phyloP scores from a whole-genome alignment of 2,888 invertebrate genomes.

The Lepeophtheirus nordmannii region DNA sequence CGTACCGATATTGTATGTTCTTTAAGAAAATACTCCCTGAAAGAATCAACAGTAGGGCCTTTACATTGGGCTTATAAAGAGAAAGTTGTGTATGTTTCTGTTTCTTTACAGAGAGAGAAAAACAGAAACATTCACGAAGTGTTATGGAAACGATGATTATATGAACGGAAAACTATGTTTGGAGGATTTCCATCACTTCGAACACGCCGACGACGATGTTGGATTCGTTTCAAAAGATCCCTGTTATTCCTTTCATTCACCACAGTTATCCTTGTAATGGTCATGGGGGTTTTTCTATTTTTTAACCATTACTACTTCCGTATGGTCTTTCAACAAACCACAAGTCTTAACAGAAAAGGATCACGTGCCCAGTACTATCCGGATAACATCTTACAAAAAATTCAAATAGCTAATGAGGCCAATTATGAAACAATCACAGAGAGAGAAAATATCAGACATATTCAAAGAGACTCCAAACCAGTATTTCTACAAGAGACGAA shows the following conservation, averaged over 20 bases:
- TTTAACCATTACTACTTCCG: background rate
- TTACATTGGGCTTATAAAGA: too few species aligned
- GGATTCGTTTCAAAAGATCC: background rate
- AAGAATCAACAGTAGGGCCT: too few species aligned
- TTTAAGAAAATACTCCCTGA: too few species aligned
- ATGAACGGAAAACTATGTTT: background rate
- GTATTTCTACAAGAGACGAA: background rate
- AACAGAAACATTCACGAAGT: too few species aligned
- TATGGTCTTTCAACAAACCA: background rate
- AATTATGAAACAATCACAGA: background rate
- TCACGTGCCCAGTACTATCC: slow-evolving; percentile 7
- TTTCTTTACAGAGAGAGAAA: too few species aligned
- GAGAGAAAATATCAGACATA: background rate
- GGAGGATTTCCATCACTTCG: slow-evolving; percentile 3
- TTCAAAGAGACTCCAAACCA: background rate
- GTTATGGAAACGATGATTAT: too few species aligned
- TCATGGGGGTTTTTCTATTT: background rate
- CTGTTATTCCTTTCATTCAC: background rate
- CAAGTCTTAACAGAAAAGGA: background rate
- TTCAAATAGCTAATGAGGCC: background rate
- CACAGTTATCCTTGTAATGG: background rate
- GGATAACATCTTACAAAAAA: background rate
- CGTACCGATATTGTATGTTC: too few species aligned
- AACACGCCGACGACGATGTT: background rate
- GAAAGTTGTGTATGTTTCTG: too few species aligned